Conservation (phyloP, 1,140 invertebrate species). For the Hylaeus anthracinus region DNA sequence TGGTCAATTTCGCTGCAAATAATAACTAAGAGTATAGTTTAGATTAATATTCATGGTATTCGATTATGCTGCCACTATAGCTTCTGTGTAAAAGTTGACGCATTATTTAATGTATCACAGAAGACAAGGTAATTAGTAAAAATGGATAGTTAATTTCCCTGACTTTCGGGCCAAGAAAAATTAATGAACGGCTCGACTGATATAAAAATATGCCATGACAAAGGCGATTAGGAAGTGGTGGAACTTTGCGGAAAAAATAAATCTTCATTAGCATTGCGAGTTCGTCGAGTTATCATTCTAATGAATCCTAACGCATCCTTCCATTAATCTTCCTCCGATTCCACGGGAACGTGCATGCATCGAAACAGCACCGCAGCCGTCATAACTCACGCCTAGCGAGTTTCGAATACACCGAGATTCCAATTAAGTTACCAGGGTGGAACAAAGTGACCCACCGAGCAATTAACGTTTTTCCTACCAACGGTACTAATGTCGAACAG, state of each 20-base stretch:
- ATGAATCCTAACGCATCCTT: constrained; percentile 27
- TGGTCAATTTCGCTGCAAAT: no score
- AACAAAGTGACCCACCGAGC: neutral
- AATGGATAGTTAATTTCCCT: neutral
- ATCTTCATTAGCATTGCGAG: constrained; percentile 20
- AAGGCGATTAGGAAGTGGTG: neutral
- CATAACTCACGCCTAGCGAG: constrained; percentile 22
- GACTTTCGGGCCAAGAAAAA: neutral
- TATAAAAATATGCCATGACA: constrained; percentile 1
- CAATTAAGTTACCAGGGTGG: constrained; percentile 3
- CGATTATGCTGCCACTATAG: no score
- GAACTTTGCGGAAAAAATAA: constrained; percentile 18
- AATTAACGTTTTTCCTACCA: constrained; percentile 5
- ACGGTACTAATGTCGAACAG: no score
- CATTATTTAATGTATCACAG: no score
- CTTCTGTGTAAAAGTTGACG: no score
- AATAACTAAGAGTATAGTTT: no score
- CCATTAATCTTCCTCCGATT: constrained; percentile 35
- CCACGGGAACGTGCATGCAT: neutral
- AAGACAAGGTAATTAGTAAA: no score
- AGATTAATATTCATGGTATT: no score
- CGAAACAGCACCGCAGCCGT: constrained; percentile 13
- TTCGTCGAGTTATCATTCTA: neutral
- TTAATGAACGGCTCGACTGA: neutral
- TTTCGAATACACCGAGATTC: constrained; percentile 17